Base-by-base conservation (phyloP, 30 jellyfish, hydroid and myxozoan genomes). In the Calvadosia cruxmelitensis region DNA sequence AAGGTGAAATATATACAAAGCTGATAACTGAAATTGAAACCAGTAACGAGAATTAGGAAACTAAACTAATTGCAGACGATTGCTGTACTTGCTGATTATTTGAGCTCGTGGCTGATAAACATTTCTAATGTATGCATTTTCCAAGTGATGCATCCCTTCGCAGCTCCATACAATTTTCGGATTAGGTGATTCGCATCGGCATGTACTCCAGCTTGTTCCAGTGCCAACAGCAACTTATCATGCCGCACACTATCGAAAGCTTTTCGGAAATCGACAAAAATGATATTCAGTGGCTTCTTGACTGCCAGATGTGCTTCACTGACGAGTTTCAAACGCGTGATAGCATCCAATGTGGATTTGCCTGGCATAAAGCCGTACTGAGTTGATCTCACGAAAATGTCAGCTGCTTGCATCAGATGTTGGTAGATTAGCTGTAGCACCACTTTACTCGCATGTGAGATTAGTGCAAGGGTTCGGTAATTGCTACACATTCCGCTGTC, bases 211-310 rank as follows among this genome's bases (percentile, higher is more conserved):
- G 31, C 29, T 28, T 30, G 20, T 34, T 25, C 23, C 49, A 64
- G 32, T 28, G 48, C 5, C 5, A 26, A 29, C 33, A 32, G 23
- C 33, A 62, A 64, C 26, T 30, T 33, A 34, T 49, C 42, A 34
- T 74, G 84, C 26, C 49, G 34, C 61, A 74, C 70, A 23, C 77
- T 27, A 27, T 74, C 76, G 62, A 74, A 64, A 53, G 78, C 70
- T 50, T 74, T 74, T n/a, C 1, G 63, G 78, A 33, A 64, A 61
- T 74, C 76, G 36, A 63, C 51, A 52, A 74, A 74, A 16, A 31
- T 33, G 0, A 63, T 16, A 20, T 32, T 16, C 34, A 62, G 48
- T 15, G 29, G 57, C 36, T 63, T 27, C 26, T 74, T 67, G 33
- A 50, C 3, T 49, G 50, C 50, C 24, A 49, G 50, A 15, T 33